Percentiles rank a stretch among this genome's conserved stretches.
Evolutionary conservation across 37 sponge, comb jelly and placozoan genomes (phyloP).

Genomic region (Spongilla lacustris): DNA sequence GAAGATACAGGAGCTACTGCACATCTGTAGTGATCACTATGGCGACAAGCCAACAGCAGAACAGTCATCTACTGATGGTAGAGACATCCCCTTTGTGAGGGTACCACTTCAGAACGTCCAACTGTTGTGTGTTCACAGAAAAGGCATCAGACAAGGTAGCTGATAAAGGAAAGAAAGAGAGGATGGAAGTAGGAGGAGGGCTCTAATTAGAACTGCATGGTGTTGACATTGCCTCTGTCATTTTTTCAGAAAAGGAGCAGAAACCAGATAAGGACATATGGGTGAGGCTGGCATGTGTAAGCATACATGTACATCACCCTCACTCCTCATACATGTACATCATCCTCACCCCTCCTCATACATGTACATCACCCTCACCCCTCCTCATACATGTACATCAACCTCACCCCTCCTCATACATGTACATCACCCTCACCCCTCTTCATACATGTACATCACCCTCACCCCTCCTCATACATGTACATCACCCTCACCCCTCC

Average conservation of each 20-base stretch:
- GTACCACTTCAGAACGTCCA: background rate
- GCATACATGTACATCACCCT: too few relatives aligned
- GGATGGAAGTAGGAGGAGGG: slow-evolving; percentile 9
- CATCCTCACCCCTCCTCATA: too few relatives aligned
- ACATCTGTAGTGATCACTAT: slow-evolving; percentile 88
- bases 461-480: too few relatives aligned
- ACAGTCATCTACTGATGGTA: background rate
- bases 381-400: too few relatives aligned
- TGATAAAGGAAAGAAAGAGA: slow-evolving; percentile 8
- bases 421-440: too few relatives aligned
- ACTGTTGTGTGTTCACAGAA: background rate
- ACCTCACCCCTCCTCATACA: too few relatives aligned
- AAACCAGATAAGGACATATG: background rate
- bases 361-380: too few relatives aligned
- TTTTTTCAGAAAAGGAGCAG: background rate
- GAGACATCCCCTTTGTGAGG: too few relatives aligned
- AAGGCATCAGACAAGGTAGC: slow-evolving; percentile 10
- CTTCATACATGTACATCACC: too few relatives aligned
- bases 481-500: too few relatives aligned
- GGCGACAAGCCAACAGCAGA: slow-evolving; percentile 34
- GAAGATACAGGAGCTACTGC: slow-evolving; percentile 93
- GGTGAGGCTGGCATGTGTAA: slow-evolving; percentile 23
- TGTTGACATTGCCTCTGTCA: background rate
- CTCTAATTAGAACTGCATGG: background rate
- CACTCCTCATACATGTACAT: too few relatives aligned